Base-by-base conservation (phyloP, 2,113 vertebrate species). In the Coreoperca whiteheadi region DNA sequence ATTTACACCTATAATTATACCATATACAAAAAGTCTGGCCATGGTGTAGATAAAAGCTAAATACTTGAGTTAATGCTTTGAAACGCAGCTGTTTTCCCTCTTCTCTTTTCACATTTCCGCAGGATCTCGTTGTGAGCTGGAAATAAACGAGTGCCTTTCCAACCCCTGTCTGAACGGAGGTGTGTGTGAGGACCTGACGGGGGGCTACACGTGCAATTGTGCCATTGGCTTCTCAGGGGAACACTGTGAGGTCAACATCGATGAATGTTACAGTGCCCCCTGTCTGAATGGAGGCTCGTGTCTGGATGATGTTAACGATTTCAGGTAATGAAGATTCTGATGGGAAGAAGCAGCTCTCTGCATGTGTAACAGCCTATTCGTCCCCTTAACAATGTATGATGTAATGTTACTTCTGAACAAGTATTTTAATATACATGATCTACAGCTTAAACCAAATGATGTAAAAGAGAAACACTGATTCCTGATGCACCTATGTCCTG, bases 111-210 rank as follows among this genome's bases (percentile, higher is more conserved):
- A 4, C 37, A 2, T 83, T 41, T 76, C 18, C 2, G 10, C 84
- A 96, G 96, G 96, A 18, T 80, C 91, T 61, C 95, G 77, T 6
- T 99, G 98, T 92, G 98, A 99, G 92, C 92, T 81, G 77, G 98
- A 99, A 84, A 93, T 99, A 53, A 93, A 99, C 68, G 98, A 99
- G 91, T 99, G 98, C 82, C 95, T 95, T 43, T 97, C 97, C 66
- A 95, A 85, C 83, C 98, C 97, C 0, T 99, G 98, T 91, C 92
- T 96, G 87, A 97, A 99, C 63, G 95, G 94, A n/a, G 98, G 95
- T 6, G 46, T 92, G 80, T 99, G 98, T 89, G 96, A 97, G 88
- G 97, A 99, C 93, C 74, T 94, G 87, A 92, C 95, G 7, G 97
- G 96, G 0, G 90, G 95, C 14, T 99, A 97, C 90, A 86, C 91